Percentiles rank a stretch among this genome's conserved stretches.
Conservation (phyloP, 2,888 invertebrate species). For the Eumacrocentrus americanus region DNA sequence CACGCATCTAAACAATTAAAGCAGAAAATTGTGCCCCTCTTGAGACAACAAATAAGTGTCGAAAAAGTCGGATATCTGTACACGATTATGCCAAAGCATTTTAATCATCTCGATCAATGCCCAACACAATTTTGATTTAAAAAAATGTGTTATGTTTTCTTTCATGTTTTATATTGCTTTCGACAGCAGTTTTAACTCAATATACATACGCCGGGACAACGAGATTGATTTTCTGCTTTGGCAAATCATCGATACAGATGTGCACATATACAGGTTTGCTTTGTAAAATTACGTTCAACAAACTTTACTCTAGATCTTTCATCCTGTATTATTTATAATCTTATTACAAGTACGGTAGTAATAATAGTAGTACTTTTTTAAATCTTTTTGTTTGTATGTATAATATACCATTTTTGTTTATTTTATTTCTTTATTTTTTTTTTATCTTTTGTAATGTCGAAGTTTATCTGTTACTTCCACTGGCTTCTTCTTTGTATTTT, state of each 20-base stretch:
- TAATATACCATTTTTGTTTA: slow-evolving; percentile 38
- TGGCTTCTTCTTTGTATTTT: slow-evolving; percentile 43
- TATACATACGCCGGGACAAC: neutral
- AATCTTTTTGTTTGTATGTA: slow-evolving; percentile 41
- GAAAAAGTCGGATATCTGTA: slow-evolving; percentile 36
- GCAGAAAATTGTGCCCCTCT: slow-evolving; percentile 50
- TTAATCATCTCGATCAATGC: neutral
- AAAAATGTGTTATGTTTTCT: neutral
- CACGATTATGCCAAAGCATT: slow-evolving; percentile 8
- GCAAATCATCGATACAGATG: slow-evolving; percentile 25
- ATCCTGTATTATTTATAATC: slow-evolving; percentile 43
- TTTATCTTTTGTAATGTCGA: slow-evolving; percentile 37
- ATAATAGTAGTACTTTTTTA: slow-evolving; percentile 44
- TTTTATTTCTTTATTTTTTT: slow-evolving; percentile 41
- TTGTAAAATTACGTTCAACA: slow-evolving; percentile 45
- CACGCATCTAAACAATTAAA: slow-evolving; percentile 60
- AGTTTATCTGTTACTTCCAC: slow-evolving; percentile 44
- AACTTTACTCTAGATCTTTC: slow-evolving; percentile 58
- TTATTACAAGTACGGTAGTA: slow-evolving; percentile 53
- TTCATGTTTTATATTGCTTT: neutral
- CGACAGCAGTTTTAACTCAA: neutral
- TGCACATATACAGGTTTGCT: slow-evolving; percentile 20
- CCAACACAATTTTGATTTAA: neutral
- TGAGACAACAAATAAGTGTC: slow-evolving; percentile 41
- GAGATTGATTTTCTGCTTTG: neutral